phyloP scores from a whole-genome alignment of 2,797 vertebrate species.

The Catamblyrhynchus diadema region DNA sequence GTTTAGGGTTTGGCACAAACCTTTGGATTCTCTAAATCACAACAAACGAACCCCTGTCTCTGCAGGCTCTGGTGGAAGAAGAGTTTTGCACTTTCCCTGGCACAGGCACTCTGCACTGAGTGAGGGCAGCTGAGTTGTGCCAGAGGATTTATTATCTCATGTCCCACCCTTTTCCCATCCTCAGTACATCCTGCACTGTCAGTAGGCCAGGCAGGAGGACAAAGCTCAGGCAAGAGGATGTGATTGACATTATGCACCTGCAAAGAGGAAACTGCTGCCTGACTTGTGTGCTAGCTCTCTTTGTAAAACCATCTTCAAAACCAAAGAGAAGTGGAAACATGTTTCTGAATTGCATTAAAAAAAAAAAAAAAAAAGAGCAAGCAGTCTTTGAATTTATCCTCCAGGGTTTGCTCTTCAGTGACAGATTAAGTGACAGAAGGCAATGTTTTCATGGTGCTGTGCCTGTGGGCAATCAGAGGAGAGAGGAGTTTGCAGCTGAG shows the following conservation, averaged over 20 bases:
- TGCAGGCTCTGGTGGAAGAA: background rate
- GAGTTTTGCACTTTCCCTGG: background rate
- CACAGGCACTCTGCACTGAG: background rate
- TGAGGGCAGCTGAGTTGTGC: background rate
- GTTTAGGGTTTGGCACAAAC: background rate
- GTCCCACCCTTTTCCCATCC: background rate
- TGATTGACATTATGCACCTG: background rate
- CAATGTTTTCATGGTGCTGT: background rate
- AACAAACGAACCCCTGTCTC: background rate
- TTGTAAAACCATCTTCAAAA: background rate
- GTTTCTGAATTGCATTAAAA: background rate
- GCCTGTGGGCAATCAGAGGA: background rate
- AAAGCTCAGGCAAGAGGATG: background rate
- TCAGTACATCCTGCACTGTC: accelerated
- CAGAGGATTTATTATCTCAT: background rate
- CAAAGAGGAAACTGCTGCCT: background rate
- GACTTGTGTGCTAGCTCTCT: background rate
- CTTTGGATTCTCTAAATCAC: background rate
- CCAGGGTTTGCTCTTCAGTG: background rate
- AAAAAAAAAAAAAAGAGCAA: background rate
- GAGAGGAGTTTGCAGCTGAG: background rate
- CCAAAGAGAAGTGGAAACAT: background rate
- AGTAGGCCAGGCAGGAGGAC: background rate
- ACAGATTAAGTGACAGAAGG: background rate
- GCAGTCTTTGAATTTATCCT: background rate